Conservation (phyloP, 92 coral and sea anemone genomes). For the Parazoanthus darwini region DNA sequence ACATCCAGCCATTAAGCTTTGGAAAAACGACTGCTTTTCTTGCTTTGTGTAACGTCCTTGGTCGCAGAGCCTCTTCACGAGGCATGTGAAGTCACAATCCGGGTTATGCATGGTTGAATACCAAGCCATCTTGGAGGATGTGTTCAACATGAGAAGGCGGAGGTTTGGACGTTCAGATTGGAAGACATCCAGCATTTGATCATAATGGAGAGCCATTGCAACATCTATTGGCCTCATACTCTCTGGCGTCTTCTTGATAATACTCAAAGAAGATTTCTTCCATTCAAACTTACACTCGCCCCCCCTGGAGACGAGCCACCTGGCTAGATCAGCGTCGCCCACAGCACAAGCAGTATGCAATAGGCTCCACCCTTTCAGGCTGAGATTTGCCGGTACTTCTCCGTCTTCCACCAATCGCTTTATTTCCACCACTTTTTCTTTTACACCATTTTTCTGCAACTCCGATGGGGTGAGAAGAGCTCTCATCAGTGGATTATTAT, state of each 20-base stretch:
- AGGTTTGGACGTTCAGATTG: slow-evolving; percentile 2
- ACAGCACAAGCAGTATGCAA: slow-evolving; percentile 51
- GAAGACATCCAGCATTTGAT: slow-evolving; percentile 11
- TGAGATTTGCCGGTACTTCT: slow-evolving; percentile 40
- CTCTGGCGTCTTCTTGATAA: slow-evolving; percentile 39
- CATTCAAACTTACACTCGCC: slow-evolving; percentile 22
- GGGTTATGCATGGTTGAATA: slow-evolving; percentile 29
- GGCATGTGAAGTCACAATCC: slow-evolving; percentile 7
- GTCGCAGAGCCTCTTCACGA: not conserved
- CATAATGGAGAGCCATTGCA: slow-evolving; percentile 26
- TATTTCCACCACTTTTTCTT: slow-evolving; percentile 28
- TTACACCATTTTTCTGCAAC: slow-evolving; percentile 19
- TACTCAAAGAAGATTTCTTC: slow-evolving; percentile 28
- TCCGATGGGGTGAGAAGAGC: slow-evolving; percentile 29
- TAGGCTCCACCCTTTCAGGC: slow-evolving; percentile 47
- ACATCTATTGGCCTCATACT: slow-evolving; percentile 26
- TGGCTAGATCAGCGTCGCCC: slow-evolving; percentile 38
- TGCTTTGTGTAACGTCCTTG: slow-evolving; percentile 23
- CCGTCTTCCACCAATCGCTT: slow-evolving; percentile 33
- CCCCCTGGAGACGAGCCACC: slow-evolving; percentile 39
- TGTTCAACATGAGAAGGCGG: slow-evolving; percentile 24
- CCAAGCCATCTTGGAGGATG: slow-evolving; percentile 23
- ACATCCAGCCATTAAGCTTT: slow-evolving; percentile 29
- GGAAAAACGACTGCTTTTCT: slow-evolving; percentile 26
- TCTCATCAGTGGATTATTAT: slow-evolving; percentile 15